Conservation (phyloP, 2,797 vertebrate genomes). For the Notoglanidium macrostoma region DNA sequence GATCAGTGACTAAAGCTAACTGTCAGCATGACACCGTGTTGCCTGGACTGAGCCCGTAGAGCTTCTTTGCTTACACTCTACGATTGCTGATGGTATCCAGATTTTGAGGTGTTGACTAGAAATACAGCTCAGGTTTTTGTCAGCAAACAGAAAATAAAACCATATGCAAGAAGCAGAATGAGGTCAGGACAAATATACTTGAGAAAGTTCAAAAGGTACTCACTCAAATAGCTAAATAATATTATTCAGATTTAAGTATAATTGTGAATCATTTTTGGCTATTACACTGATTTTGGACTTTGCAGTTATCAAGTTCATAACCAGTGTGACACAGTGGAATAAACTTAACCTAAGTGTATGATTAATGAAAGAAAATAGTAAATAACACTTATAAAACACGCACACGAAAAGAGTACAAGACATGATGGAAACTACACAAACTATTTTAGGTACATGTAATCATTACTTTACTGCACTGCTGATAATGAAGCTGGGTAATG, state of each 20-base stretch:
- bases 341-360: background rate
- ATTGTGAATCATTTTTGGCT: background rate
- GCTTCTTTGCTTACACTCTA: background rate
- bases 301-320: background rate
- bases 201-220: background rate
- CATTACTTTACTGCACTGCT: conserved; percentile 1
- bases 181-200: background rate
- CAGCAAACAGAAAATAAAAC: conserved; percentile 17
- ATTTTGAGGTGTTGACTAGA: conserved; percentile 43
- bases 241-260: background rate
- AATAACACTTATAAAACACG: background rate
- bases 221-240: background rate
- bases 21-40: background rate
- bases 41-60: background rate
- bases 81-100: conserved; percentile 36
- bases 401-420: background rate
- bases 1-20: background rate
- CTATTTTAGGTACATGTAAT: background rate
- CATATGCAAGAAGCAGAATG: background rate
- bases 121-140: conserved; percentile 25
- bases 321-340: background rate
- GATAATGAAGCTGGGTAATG: conserved; percentile 9
- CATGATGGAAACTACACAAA: background rate
- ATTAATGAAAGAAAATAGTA: background rate
- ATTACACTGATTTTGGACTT: background rate